Evolutionary conservation across 2,797 vertebrate genomes (phyloP), one percentile per base, ranked within the genome.

Genomic region (Fratercula arctica): DNA sequence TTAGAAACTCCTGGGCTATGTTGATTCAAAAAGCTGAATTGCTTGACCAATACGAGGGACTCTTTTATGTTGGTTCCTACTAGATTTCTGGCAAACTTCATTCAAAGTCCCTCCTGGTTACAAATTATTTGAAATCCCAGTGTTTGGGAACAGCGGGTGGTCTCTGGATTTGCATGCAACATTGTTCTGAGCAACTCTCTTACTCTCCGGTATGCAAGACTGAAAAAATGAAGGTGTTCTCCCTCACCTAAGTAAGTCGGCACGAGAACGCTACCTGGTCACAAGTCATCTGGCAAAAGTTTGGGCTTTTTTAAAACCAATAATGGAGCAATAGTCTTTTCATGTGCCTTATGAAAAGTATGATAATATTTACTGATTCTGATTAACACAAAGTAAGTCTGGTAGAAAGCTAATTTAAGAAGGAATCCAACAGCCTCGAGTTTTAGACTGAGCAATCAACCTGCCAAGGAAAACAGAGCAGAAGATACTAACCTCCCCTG

Each of bases 41-140:
- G 48, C 48, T 87, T 95, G 93, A 95, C 84, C 81, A 59, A 24
- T 85, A 80, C 0, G 23, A 81, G 35, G 37, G 37, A 78, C 19
- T 81, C 72, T 43, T 79, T 88, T 93, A 60, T 41, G 74, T 54
- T 80, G 53, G 50, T 48, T 90, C 82, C 72, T 80, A 72, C 50
- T 74, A 80, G 35, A 94, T 83, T 95, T 83, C 64, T 94, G 78
- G 75, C 72, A 85, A 77, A 72, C 84, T 72, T 85, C 50, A 94
- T 63, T 86, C 54, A 14, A 72, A 83, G 64, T 56, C 68, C 73
- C 74, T 95, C 81, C 68, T 72, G 86, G 53, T 85, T 90, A 93
- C 67, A 94, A 91, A 91, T 82, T 5, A 68, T 60, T 72, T 87
- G 31, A 90, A 93, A 85, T 78, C 46, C 33, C 17, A 16, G 17